Evolutionary conservation across 2,797 vertebrate genomes (phyloP).

Genomic region (Anniella stebbinsi): DNA sequence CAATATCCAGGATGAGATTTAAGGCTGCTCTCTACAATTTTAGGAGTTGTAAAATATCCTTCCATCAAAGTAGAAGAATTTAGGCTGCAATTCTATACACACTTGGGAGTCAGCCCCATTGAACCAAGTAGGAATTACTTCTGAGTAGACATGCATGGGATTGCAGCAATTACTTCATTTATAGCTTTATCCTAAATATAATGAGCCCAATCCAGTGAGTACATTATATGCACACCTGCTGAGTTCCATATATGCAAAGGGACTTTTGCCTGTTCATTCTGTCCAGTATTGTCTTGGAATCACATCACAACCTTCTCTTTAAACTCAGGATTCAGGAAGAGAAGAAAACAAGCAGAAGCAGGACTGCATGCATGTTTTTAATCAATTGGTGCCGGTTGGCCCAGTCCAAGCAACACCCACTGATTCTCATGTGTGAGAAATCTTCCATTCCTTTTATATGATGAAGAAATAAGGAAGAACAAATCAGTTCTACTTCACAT

Average conservation of each 20-base stretch:
- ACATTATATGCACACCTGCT: neutral
- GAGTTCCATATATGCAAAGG: conserved; percentile 8
- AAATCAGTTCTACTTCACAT: neutral
- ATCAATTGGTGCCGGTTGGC: neutral
- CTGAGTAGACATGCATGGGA: neutral
- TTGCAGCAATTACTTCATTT: conserved; percentile 52
- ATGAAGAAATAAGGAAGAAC: neutral
- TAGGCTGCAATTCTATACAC: neutral
- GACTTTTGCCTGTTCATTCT: neutral
- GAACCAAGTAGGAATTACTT: neutral
- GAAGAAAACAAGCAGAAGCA: neutral
- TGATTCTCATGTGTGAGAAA: neutral
- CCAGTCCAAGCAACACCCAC: neutral
- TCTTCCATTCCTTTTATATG: neutral
- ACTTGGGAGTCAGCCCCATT: no score
- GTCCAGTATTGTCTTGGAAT: conserved; percentile 4
- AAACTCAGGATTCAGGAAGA: neutral
- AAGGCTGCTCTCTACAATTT: neutral
- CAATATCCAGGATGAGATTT: conserved; percentile 55
- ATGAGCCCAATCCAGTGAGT: neutral
- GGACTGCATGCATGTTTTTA: neutral
- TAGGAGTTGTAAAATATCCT: neutral
- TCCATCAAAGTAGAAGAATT: conserved; percentile 38
- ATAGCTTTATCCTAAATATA: neutral
- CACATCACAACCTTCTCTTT: neutral